Evolutionary conservation across 2,797 vertebrate species (phyloP).

Genomic region (Nasua narica): DNA sequence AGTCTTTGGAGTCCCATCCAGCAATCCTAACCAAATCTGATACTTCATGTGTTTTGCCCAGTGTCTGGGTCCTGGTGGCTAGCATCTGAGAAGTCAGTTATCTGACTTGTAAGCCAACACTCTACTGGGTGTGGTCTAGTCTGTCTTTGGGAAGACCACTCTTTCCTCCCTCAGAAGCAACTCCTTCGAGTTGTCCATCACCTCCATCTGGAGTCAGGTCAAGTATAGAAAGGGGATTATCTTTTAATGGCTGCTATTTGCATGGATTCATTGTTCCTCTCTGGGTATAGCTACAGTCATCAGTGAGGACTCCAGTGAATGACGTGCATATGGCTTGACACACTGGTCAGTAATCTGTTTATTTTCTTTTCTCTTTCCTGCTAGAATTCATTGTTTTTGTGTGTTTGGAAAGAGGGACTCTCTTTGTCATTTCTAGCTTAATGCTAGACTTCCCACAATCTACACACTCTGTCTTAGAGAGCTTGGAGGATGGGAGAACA

Average conservation of each 20-base stretch:
- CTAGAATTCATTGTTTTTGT: not conserved
- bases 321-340: not conserved
- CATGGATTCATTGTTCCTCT: not conserved
- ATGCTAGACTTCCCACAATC: not conserved
- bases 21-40: too few species aligned
- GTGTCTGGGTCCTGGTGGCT: not conserved
- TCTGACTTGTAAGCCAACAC: not conserved
- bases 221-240: not conserved
- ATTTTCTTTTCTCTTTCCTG: not conserved
- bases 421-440: not conserved
- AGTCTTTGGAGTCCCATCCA: not conserved
- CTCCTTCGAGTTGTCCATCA: not conserved
- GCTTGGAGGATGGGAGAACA: not conserved
- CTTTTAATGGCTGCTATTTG: not conserved
- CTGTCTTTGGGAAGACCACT: not conserved
- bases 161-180: not conserved
- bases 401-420: not conserved
- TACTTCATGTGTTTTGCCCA: not conserved
- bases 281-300: not conserved
- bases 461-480: not conserved
- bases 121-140: not conserved
- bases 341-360: not conserved
- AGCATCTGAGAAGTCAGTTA: not conserved
- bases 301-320: not conserved
- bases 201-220: not conserved